Base-by-base conservation (phyloP, 2,888 invertebrate species). In the Podotricha telesiphe region DNA sequence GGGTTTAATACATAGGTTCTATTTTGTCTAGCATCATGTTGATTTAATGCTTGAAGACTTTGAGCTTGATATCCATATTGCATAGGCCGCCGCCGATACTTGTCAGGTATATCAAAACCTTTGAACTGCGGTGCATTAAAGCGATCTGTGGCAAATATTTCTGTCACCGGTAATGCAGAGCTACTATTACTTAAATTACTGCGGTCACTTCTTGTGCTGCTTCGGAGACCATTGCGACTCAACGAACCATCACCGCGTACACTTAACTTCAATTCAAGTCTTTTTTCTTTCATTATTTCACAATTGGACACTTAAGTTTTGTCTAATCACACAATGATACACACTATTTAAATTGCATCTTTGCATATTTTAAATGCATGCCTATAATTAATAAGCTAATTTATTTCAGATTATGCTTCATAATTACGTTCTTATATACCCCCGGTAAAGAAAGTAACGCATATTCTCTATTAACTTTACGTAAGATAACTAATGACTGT, bases 161-260 rank as follows among this genome's bases (percentile, higher is more conserved):
- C 93, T 74, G 86, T 88, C 34, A 86, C 86, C 0, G 93, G 90
- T 70, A 93, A 77, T 45, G 83, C 80, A 65, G 80, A 78, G 72
- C 84, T 88, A 73, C 79, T 85, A 75, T 79, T 88, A 74, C 89
- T 91, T 13, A 78, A 73, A 76, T 86, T 87, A 74, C 90, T 90
- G 69, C 86, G 83, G 75, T 87, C 91, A 75, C 91, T 92, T 78
- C 93, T 83, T 28, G 75, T 85, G 70, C 93, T 93, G 76, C 91
- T 88, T 74, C 92, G 83, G 19, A 82, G 77, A 77, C 86, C 86
- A 78, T 88, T 88, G 55, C 93, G 84, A 70, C 84, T 86, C 72
- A 93, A 76, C 63, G 93, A 90, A 73, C 92, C 90, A 71, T 93
- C 93, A 48, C 93, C 92, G 48, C 91, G 88, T 68, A 93, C 93